Evolutionary conservation across 1,140 invertebrate genomes (phyloP).

Genomic region (Bombus sylvicola): DNA sequence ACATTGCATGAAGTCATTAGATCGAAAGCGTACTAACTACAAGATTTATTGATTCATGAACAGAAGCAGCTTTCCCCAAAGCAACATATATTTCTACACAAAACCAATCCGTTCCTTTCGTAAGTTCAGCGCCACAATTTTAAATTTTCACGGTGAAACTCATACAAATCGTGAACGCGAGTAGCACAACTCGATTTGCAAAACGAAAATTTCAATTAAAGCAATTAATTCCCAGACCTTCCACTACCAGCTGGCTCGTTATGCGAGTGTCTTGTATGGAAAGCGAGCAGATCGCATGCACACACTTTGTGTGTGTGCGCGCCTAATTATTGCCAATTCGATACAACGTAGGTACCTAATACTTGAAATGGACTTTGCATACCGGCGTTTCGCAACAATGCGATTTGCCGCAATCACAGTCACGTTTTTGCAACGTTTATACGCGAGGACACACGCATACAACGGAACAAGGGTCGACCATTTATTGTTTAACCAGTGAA

Average conservation of each 20-base stretch:
- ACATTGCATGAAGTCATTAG: not conserved
- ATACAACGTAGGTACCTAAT: not conserved
- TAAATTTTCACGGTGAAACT: not conserved
- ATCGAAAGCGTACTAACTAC: not conserved
- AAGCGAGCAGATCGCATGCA: not conserved
- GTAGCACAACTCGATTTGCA: not conserved
- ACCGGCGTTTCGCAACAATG: conserved; percentile 50
- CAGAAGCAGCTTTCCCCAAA: not conserved
- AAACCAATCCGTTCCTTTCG: not conserved
- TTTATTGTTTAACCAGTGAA: conserved; percentile 26
- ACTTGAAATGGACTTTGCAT: conserved; percentile 35
- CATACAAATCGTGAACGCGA: not conserved
- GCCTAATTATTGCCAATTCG: conserved; percentile 50
- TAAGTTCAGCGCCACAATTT: not conserved
- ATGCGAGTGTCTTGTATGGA: not conserved
- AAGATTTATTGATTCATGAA: not conserved
- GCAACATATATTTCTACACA: no score
- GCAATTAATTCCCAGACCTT: conserved; percentile 1
- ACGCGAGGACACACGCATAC: conserved; percentile 18
- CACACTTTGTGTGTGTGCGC: conserved; percentile 27
- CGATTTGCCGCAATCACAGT: conserved; percentile 33
- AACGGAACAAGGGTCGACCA: not conserved
- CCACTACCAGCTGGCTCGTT: not conserved
- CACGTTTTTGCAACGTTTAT: conserved; percentile 43
- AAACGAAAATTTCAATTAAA: not conserved